phyloP scores from a whole-genome alignment of 2,888 invertebrate species.

The Dolomedes plantarius region DNA sequence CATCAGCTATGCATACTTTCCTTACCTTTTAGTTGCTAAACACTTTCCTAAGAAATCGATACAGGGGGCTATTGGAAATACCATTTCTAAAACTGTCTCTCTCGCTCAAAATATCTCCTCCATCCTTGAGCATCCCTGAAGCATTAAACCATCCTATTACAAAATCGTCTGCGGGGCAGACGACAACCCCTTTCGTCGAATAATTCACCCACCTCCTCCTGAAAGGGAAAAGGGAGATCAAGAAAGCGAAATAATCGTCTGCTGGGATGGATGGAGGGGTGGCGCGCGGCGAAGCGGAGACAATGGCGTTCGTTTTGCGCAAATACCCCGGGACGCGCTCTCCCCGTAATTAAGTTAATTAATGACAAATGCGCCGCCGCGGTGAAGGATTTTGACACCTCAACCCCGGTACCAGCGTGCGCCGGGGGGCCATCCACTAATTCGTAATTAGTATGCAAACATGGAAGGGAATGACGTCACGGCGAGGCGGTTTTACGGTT shows the following conservation, averaged over 20 bases:
- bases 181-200: slow-evolving; percentile 18
- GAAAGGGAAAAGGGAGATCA: slow-evolving; percentile 45
- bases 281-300: slow-evolving; percentile 61
- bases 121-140: slow-evolving; percentile 3
- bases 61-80: slow-evolving; percentile 42
- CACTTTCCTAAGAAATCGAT: slow-evolving; percentile 33
- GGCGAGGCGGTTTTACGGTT: slow-evolving; percentile 2
- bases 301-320: slow-evolving; percentile 69
- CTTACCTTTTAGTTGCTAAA: neutral
- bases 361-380: slow-evolving; percentile 68
- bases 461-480: slow-evolving; percentile 27
- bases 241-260: slow-evolving; percentile 68
- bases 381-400: slow-evolving; percentile 68
- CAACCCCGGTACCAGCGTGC: slow-evolving; percentile 40
- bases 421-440: slow-evolving; percentile 61
- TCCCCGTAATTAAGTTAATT: slow-evolving; percentile 68
- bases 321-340: slow-evolving; percentile 63
- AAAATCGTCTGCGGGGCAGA: slow-evolving; percentile 59
- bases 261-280: slow-evolving; percentile 10
- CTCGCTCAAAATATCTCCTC: neutral
- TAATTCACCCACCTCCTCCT: slow-evolving; percentile 4
- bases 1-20: neutral
- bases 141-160: slow-evolving; percentile 54
- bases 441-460: slow-evolving; percentile 71
- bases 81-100: slow-evolving; percentile 34